These are phyloP conservation scores for Okamejei kenojei DNA, from an alignment of 2,797 vertebrate genomes.

Conservation along the genomic window DNA sequence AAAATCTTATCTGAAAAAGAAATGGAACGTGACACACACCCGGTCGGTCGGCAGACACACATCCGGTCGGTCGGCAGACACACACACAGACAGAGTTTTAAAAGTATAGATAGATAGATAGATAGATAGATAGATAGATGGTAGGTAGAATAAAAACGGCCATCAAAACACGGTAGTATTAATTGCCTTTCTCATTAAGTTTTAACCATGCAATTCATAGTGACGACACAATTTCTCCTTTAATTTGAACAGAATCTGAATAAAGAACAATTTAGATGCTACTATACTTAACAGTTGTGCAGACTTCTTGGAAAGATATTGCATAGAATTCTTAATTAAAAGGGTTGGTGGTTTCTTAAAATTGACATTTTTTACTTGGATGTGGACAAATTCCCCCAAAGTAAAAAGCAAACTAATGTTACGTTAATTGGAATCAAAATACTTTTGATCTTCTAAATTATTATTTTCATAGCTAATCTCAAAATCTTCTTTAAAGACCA, in stretches of 20 bases:
- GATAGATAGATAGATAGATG: no score
- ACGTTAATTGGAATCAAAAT: slow-evolving; percentile 7
- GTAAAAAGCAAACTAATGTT: neutral
- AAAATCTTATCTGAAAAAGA: no score
- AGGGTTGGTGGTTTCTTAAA: neutral
- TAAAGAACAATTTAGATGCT: neutral
- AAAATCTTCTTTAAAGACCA: neutral
- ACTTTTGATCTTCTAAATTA: neutral
- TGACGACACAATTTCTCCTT: neutral
- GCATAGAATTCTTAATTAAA: neutral
- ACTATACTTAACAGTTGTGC: neutral
- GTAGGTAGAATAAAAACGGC: no score
- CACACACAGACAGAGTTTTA: no score
- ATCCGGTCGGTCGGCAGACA: no score
- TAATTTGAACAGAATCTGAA: neutral
- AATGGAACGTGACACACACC: no score
- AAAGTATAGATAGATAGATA: no score
- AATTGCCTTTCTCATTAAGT: neutral
- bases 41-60: no score
- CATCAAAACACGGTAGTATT: neutral
- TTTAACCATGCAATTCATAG: neutral
- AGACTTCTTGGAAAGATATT: neutral
- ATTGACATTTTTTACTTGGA: neutral
- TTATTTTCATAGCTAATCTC: neutral
- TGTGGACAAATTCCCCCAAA: neutral